Evolutionary conservation across 2,888 invertebrate species (phyloP).

Genomic region (Rotaria sp.): DNA sequence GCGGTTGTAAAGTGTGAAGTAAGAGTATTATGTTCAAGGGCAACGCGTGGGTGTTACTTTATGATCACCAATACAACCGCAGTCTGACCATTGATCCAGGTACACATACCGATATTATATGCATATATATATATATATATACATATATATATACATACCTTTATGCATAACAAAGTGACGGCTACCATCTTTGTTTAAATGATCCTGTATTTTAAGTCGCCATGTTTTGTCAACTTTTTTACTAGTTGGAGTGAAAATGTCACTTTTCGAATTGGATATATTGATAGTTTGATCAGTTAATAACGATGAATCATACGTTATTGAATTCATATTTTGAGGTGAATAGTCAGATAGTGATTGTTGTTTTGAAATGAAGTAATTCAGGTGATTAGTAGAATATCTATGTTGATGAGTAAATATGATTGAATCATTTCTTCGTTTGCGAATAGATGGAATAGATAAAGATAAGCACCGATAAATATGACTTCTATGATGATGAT

Average conservation of each 20-base stretch:
- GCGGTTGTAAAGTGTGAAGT: too few species aligned
- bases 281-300: neutral
- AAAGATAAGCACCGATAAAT: too few species aligned
- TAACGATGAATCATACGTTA: neutral
- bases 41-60: too few species aligned
- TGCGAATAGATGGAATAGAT: neutral
- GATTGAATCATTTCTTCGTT: neutral
- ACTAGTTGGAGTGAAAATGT: neutral
- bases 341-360: neutral
- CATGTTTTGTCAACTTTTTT: neutral
- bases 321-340: neutral
- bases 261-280: neutral
- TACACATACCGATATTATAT: neutral
- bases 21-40: too few species aligned
- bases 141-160: neutral
- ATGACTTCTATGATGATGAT: too few species aligned
- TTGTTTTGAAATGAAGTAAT: neutral
- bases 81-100: too few species aligned
- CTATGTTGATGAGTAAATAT: neutral
- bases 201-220: neutral
- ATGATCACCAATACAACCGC: too few species aligned
- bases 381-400: neutral
- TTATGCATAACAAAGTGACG: neutral
- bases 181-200: conserved; percentile 13
- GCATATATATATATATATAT: neutral